Conservation (phyloP, 2,797 vertebrate genomes). For the Hemitrygon akajei region DNA sequence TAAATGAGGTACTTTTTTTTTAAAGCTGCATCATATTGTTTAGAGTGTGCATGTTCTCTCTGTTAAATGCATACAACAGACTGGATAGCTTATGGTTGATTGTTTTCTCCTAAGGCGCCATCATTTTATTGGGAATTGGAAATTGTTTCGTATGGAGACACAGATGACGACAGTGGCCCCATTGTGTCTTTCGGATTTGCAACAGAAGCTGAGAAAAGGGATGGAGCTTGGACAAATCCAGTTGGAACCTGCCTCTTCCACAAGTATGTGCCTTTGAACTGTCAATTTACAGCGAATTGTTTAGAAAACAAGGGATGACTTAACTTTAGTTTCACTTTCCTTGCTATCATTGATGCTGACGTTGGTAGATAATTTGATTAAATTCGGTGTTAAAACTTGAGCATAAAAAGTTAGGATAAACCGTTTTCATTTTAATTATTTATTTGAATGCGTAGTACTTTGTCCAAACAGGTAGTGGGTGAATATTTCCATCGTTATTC, state of each 20-base stretch:
- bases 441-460: background rate
- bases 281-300: background rate
- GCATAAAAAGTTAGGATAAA: background rate
- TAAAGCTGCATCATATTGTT: background rate
- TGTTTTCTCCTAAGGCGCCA: constrained; percentile 66
- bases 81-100: background rate
- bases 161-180: constrained; percentile 92
- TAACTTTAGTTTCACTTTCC: background rate
- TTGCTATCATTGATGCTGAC: no score
- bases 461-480: background rate
- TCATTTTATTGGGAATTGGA: constrained; percentile 99
- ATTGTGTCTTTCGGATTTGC: constrained; percentile 97
- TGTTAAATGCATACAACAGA: background rate
- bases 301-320: background rate
- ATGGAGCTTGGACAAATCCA: constrained; percentile 98
- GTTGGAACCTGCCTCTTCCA: constrained; percentile 97
- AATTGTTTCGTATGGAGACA: constrained; percentile 94
- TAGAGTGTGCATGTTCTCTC: background rate
- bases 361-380: background rate
- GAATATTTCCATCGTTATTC: background rate
- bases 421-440: background rate
- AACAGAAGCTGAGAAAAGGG: constrained; percentile 91
- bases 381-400: no score
- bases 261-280: constrained; percentile 71
- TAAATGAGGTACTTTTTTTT: no score